Evolutionary conservation across 1,140 invertebrate genomes (phyloP).

Genomic region (Mylabris phalerata): DNA sequence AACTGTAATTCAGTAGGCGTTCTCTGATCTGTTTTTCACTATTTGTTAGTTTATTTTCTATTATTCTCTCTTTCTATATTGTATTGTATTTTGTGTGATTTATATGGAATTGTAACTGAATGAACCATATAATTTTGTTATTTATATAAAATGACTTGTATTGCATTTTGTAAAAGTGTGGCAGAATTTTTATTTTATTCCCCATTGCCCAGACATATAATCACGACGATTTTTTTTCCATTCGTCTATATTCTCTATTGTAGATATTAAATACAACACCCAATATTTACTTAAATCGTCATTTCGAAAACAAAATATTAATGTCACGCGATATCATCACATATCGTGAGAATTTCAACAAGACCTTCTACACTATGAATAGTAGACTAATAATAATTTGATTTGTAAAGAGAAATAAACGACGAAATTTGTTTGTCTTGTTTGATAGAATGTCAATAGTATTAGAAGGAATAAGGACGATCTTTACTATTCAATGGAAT

Average conservation of each 20-base stretch:
- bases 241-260: not conserved
- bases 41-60: no score
- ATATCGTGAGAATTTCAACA: slow-evolving; percentile 9
- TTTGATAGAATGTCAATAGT: not conserved
- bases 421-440: no score
- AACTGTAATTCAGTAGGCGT: no score
- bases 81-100: no score
- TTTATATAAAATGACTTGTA: slow-evolving; percentile 6
- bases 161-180: slow-evolving; percentile 9
- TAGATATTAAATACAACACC: not conserved
- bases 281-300: slow-evolving; percentile 2
- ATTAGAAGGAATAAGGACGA: not conserved
- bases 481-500: slow-evolving; percentile 4
- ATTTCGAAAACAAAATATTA: no score
- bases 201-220: not conserved
- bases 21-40: no score
- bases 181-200: slow-evolving; percentile 11
- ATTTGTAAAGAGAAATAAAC: no score
- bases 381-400: no score
- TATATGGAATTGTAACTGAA: not conserved
- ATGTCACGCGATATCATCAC: slow-evolving; percentile 7
- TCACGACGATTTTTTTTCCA: not conserved
- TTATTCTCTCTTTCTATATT: no score
- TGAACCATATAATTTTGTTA: slow-evolving; percentile 9
- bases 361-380: not conserved